These are phyloP conservation scores for Tethea ocularis DNA, from an alignment of 2,888 invertebrate species.

Conservation along the genomic window DNA sequence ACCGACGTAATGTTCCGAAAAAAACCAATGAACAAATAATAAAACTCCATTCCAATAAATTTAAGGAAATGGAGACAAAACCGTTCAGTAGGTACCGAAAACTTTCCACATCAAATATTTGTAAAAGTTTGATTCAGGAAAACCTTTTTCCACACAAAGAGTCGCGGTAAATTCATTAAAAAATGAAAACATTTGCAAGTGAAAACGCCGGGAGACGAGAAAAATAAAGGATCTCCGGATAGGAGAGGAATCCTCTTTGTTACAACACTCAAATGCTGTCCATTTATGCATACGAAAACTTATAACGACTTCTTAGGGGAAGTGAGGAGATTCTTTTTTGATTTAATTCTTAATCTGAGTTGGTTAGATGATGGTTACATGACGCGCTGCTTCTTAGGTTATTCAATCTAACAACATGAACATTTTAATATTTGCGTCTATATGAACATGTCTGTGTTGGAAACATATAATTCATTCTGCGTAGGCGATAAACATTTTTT, in stretches of 20 bases:
- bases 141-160: slow-evolving; percentile 52
- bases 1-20: not conserved
- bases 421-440: no score
- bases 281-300: slow-evolving; percentile 78
- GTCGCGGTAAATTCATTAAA: slow-evolving; percentile 70
- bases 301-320: slow-evolving; percentile 60
- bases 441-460: no score
- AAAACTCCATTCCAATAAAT: slow-evolving; percentile 24
- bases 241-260: slow-evolving; percentile 70
- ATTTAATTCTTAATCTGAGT: no score
- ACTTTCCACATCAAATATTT: slow-evolving; percentile 66
- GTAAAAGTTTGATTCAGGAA: slow-evolving; percentile 62
- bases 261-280: slow-evolving; percentile 68
- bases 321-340: slow-evolving; percentile 51
- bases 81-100: slow-evolving; percentile 24
- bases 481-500: no score
- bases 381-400: no score
- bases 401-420: no score
- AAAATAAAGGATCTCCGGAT: slow-evolving; percentile 64
- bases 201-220: slow-evolving; percentile 66
- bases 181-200: slow-evolving; percentile 78
- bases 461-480: no score
- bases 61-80: slow-evolving; percentile 41
- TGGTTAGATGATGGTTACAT: no score
- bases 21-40: slow-evolving; percentile 11